phyloP scores from a whole-genome alignment of 2,113 vertebrate genomes.

The Leuciscus idus region DNA sequence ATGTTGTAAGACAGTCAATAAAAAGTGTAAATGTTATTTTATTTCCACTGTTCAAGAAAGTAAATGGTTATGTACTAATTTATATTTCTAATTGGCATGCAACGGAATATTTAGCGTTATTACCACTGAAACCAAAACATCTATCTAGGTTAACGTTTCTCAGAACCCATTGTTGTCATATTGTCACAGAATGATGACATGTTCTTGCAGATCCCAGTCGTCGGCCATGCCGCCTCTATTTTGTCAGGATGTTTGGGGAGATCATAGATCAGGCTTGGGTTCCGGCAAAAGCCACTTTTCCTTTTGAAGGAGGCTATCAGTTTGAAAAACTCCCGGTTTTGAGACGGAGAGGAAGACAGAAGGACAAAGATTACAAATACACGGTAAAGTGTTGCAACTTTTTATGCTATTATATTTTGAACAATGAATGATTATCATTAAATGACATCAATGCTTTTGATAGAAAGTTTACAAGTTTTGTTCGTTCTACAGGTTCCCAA shows the following conservation, averaged over 20 bases:
- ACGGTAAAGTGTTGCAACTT: conserved; percentile 75
- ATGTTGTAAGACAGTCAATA: no score
- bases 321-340: conserved; percentile 91
- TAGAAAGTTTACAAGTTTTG: neutral
- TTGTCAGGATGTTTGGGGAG: conserved; percentile 88
- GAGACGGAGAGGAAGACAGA: conserved; percentile 88
- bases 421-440: neutral
- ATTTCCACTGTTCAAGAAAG: no score
- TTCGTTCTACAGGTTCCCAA: conserved; percentile 86
- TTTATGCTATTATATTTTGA: neutral
- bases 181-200: neutral
- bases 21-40: no score
- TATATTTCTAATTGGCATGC: no score
- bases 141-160: neutral
- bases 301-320: conserved; percentile 92
- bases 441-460: neutral
- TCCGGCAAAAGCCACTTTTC: conserved; percentile 83
- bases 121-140: neutral
- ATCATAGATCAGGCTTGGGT: conserved; percentile 91
- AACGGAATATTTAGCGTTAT: no score
- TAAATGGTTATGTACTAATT: no score
- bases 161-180: neutral
- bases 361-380: conserved; percentile 91
- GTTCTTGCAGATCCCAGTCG: conserved; percentile 76
- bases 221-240: conserved; percentile 90